phyloP scores from a whole-genome alignment of 2,113 vertebrate genomes.

The Eptatretus burgeri region DNA sequence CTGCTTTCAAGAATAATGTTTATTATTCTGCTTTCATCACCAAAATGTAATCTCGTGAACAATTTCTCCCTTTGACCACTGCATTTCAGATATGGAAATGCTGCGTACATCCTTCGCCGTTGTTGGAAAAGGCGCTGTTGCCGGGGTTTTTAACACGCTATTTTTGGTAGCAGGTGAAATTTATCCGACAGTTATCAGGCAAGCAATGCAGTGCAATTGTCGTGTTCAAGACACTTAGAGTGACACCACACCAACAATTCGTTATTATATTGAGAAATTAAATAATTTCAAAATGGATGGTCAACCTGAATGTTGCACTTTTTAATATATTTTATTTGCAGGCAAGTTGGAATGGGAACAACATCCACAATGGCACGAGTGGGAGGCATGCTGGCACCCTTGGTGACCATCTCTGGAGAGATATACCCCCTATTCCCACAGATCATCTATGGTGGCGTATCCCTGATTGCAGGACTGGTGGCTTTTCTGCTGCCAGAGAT shows the following conservation, averaged over 20 bases:
- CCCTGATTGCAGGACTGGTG: slow-evolving; percentile 21
- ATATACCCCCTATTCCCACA: slow-evolving; percentile 16
- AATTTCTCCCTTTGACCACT: too few species aligned
- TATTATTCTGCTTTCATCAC: too few species aligned
- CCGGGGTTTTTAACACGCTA: not conserved
- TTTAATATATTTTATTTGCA: slow-evolving; percentile 10
- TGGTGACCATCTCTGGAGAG: slow-evolving; percentile 22
- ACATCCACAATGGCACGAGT: slow-evolving; percentile 25
- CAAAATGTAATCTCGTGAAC: too few species aligned
- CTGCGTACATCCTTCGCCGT: not conserved
- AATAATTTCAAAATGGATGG: too few species aligned
- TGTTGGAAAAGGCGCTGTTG: not conserved
- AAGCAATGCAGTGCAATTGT: not conserved
- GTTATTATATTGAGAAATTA: too few species aligned
- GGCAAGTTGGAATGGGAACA: slow-evolving; percentile 39
- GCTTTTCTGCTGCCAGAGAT: slow-evolving; percentile 30
- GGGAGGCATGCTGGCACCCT: slow-evolving; percentile 26
- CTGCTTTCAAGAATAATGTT: too few species aligned
- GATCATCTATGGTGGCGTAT: slow-evolving; percentile 20
- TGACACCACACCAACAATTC: too few species aligned
- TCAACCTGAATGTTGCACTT: too few species aligned
- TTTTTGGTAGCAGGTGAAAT: not conserved
- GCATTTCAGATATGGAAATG: not conserved
- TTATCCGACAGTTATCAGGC: not conserved
- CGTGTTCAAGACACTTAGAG: too few species aligned